A percentile compares a stretch with the other conserved stretches of the same genome.
Evolutionary conservation across 2,113 vertebrate genomes (phyloP).

Genomic region (Cathartes aura): DNA sequence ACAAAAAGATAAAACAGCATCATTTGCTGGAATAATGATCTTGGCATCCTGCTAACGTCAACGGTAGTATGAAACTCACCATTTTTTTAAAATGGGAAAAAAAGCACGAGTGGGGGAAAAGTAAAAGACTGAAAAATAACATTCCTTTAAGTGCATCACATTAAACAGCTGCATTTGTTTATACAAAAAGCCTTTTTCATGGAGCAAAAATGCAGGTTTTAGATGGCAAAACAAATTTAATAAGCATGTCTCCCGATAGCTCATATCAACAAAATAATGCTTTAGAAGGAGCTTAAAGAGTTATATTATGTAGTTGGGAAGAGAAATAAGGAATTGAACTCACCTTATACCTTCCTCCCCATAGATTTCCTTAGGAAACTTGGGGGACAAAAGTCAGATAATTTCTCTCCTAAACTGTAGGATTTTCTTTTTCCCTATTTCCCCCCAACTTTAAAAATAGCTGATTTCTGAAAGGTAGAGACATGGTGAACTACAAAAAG

Average conservation of each 20-base stretch:
- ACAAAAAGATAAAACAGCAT: background rate
- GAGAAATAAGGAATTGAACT: background rate
- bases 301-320: background rate
- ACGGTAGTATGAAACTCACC: background rate
- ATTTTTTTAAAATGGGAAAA: background rate
- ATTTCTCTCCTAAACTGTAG: background rate
- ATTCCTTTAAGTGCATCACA: background rate
- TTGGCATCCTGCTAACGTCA: background rate
- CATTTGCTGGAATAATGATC: background rate
- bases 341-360: background rate
- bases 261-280: background rate
- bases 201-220: background rate
- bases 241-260: background rate
- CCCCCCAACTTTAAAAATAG: background rate
- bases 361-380: background rate
- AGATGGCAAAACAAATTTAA: background rate
- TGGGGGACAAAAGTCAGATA: background rate
- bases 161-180: background rate
- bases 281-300: background rate
- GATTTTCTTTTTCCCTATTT: background rate
- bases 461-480: background rate
- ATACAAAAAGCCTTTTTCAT: background rate
- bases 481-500: background rate
- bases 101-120: accelerated
- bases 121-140: background rate